A percentile compares a stretch with the other conserved stretches of the same genome.
These are phyloP conservation scores for Trachemys scripta DNA, from an alignment of 2,113 vertebrate genomes.

Conservation along the genomic window DNA sequence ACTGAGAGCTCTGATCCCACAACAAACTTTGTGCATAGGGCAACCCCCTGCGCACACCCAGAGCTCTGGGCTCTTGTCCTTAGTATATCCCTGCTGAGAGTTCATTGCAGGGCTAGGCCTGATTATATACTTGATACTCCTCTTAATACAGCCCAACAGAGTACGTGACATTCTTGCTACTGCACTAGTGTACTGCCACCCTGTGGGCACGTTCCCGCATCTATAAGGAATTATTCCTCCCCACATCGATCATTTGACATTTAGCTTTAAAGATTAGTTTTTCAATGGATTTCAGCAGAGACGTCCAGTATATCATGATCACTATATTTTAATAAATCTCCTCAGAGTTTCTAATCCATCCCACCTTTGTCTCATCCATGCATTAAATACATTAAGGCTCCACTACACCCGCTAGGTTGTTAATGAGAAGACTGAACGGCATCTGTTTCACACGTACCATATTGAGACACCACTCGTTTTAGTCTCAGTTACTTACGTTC, in stretches of 20 bases:
- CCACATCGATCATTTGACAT: fast-evolving
- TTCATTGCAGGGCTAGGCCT: background rate
- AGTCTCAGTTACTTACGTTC: too few relatives aligned
- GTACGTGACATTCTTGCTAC: background rate
- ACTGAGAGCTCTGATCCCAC: background rate
- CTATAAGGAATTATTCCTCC: background rate
- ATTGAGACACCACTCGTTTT: too few relatives aligned
- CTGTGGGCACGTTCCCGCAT: background rate
- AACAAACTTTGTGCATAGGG: background rate
- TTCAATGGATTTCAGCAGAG: background rate
- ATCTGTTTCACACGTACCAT: too few relatives aligned
- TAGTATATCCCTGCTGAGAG: background rate
- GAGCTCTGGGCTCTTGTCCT: background rate
- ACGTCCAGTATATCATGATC: background rate
- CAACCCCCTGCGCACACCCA: background rate
- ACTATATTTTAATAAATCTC: too few relatives aligned
- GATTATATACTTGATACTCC: fast-evolving
- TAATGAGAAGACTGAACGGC: too few relatives aligned
- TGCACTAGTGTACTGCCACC: background rate
- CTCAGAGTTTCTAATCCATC: background rate
- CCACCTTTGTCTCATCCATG: too few relatives aligned
- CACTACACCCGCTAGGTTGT: background rate
- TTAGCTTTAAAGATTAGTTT: background rate
- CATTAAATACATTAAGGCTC: background rate
- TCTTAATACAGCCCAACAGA: background rate